A percentile compares a stretch with the other conserved stretches of the same genome.
phyloP scores from a whole-genome alignment of 1,140 invertebrate species.

The Nebria ingens region DNA sequence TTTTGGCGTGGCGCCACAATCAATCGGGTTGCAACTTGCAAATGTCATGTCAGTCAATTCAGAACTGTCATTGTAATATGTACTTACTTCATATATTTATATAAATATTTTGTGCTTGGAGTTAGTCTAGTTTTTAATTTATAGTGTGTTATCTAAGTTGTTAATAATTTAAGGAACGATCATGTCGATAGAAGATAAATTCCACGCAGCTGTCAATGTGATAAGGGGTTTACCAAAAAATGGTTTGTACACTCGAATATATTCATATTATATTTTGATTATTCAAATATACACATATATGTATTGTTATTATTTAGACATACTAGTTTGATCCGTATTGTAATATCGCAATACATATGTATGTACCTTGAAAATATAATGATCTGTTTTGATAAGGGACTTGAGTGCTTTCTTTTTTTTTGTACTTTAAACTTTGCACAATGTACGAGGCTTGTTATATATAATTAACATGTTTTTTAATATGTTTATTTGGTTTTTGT shows the following conservation, averaged over 20 bases:
- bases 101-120: neutral
- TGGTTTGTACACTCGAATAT: slow-evolving; percentile 45
- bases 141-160: neutral
- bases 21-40: neutral
- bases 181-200: slow-evolving; percentile 73
- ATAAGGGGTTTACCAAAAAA: slow-evolving; percentile 79
- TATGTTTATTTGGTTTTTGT: too few species aligned
- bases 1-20: neutral
- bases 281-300: too few species aligned
- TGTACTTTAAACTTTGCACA: too few species aligned
- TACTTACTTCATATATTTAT: neutral
- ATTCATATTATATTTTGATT: neutral
- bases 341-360: too few species aligned
- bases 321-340: too few species aligned
- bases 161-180: slow-evolving; percentile 17
- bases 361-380: too few species aligned
- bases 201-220: slow-evolving; percentile 78
- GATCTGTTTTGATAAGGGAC: too few species aligned
- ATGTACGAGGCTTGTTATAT: too few species aligned
- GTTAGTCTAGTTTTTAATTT: neutral
- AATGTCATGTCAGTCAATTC: neutral
- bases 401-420: too few species aligned
- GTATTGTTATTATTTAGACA: too few species aligned
- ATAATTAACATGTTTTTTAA: too few species aligned
- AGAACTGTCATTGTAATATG: neutral